Base-by-base conservation (phyloP, 92 coral and sea anemone genomes). In the Heteractis magnifica region DNA sequence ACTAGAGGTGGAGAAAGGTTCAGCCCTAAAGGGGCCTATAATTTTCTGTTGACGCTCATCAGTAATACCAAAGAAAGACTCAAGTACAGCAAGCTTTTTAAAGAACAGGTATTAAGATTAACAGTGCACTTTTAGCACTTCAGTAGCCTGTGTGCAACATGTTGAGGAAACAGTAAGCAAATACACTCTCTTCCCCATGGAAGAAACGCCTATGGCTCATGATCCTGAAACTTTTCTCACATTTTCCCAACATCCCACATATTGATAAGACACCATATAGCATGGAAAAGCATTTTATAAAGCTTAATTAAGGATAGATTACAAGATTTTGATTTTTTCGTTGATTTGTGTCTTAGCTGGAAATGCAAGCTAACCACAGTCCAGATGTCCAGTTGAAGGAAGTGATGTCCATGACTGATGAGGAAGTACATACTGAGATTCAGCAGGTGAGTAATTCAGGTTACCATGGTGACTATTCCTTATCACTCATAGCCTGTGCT, bases 1-100 rank as follows among this genome's bases (percentile, higher is more conserved):
- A 93, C 95, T 3, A 91, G 89, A 79, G 95, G 98, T 51, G 97
- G 90, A 7, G 98, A 95, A 87, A 90, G 94, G 60, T 95, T 95
- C 90, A 95, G 95, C 62, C 94, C 94, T 14, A 95, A 93, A 88
- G 98, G 98, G 70, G 92, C 98, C 8, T 91, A 90, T 77, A 93
- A 94, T 84, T 95, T 95, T 53, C 77, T 88, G 65, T 73, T 81
- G 4, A 91, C 95, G 3, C 87, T 95, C 9, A 55, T 95, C 65
- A 23, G 85, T 77, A 91, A 90, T 72, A 93, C 98, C 48, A 91
- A 88, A 80, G 94, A 88, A 51, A 88, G 98, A 80, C 75, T 95
- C 18, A 91, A 86, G 51, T 94, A 95, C 77, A 91, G 97, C 81
- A 95, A 89, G 82, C 90, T 83, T 49, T 95, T 93, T 73, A 92